phyloP scores from a whole-genome alignment of 2,113 vertebrate genomes.

The Marmota flaviventris region DNA sequence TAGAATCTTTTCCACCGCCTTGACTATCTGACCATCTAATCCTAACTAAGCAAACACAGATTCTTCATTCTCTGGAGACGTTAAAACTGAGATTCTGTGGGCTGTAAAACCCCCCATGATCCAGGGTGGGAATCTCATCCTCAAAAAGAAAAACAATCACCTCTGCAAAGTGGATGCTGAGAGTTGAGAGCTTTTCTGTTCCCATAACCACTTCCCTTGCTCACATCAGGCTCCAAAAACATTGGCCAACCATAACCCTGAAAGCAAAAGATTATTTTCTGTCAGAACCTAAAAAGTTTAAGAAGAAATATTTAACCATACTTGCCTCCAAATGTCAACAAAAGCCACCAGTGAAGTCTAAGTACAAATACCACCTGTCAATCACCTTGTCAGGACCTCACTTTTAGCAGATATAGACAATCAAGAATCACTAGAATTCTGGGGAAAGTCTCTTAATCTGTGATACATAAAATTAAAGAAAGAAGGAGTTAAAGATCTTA shows the following conservation, averaged over 20 bases:
- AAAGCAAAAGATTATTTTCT: background rate
- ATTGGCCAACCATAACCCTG: background rate
- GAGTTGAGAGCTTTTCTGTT: no score
- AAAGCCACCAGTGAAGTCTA: background rate
- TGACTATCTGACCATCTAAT: background rate
- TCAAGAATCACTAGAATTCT: background rate
- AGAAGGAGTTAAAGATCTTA: background rate
- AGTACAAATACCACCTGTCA: background rate
- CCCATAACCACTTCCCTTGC: background rate
- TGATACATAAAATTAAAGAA: background rate
- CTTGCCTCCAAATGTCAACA: background rate
- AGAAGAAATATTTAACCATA: background rate
- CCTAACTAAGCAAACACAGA: background rate
- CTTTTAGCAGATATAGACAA: background rate
- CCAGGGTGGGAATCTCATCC: accelerated
- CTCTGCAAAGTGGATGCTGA: accelerated
- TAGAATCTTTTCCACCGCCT: background rate
- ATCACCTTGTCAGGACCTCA: background rate
- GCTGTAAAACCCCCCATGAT: no score
- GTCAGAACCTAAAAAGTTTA: background rate
- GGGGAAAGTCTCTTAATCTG: background rate
- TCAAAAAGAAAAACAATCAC: background rate
- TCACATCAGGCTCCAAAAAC: background rate
- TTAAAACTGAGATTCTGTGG: background rate
- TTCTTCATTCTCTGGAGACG: background rate